Percentiles rank a stretch among this genome's conserved stretches.
Conservation (phyloP, 2,888 invertebrate genomes). For the Cheilosia pagana region DNA sequence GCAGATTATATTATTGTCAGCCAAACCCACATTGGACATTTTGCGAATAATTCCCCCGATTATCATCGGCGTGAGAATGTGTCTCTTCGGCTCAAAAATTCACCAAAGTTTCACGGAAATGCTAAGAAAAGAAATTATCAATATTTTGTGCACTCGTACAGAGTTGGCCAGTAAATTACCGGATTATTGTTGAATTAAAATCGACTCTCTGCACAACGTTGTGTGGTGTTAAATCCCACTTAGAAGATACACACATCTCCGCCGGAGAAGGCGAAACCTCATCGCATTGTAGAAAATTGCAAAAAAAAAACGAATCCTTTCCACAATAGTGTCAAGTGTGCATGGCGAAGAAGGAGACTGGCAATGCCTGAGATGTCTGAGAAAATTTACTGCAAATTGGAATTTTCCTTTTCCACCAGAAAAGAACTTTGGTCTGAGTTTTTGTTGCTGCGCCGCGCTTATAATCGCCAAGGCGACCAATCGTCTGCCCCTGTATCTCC, state of each 20-base stretch:
- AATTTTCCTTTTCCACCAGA: constrained; percentile 44
- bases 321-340: constrained; percentile 55
- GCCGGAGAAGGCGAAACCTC: constrained; percentile 31
- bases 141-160: constrained; percentile 23
- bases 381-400: constrained; percentile 72
- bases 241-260: constrained; percentile 36
- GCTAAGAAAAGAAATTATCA: constrained; percentile 24
- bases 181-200: constrained; percentile 63
- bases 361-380: constrained; percentile 62
- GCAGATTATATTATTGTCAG: constrained; percentile 64
- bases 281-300: constrained; percentile 52
- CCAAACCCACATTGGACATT: constrained; percentile 41
- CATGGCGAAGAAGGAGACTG: constrained; percentile 24
- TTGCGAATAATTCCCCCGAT: constrained; percentile 57
- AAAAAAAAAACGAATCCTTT: constrained; percentile 64
- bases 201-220: constrained; percentile 29
- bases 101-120: constrained; percentile 50
- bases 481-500: constrained; percentile 38
- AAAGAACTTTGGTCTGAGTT: constrained; percentile 3
- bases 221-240: constrained; percentile 41
- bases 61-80: constrained; percentile 27
- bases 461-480: constrained; percentile 18
- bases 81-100: neutral
- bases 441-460: neutral
- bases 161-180: constrained; percentile 30